phyloP scores from a whole-genome alignment of 2,888 invertebrate genomes.

The Eupithecia dodoneata region DNA sequence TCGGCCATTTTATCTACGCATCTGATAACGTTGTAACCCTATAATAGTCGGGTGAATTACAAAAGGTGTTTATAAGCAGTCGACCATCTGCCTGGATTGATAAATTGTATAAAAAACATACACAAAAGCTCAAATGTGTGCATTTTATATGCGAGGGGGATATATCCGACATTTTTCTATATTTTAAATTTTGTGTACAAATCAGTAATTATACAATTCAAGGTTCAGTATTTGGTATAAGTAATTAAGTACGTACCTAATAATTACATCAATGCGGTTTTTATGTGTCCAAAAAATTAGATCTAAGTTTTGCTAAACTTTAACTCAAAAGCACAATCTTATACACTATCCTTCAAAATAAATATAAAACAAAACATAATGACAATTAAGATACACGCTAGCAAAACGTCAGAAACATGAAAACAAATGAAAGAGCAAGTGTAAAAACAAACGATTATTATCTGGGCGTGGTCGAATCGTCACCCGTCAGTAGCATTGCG shows the following conservation, averaged over 20 bases:
- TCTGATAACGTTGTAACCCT: constrained; percentile 79
- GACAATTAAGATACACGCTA: constrained; percentile 3
- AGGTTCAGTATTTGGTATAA: not conserved
- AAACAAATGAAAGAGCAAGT: constrained; percentile 48
- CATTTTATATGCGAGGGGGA: constrained; percentile 50
- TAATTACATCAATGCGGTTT: not conserved
- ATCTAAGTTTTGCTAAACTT: not conserved
- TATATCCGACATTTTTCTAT: constrained; percentile 44
- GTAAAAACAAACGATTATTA: constrained; percentile 71
- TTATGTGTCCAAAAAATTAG: not conserved
- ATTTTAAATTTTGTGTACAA: not conserved
- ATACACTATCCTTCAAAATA: not conserved
- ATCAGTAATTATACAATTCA: not conserved
- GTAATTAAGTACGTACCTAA: not conserved
- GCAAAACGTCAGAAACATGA: constrained; percentile 23
- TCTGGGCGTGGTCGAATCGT: constrained; percentile 72
- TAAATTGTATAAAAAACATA: constrained; percentile 80
- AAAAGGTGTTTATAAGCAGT: constrained; percentile 77
- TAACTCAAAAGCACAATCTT: not conserved
- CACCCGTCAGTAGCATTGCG: constrained; percentile 66
- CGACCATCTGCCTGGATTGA: constrained; percentile 80
- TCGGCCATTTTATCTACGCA: constrained; percentile 69
- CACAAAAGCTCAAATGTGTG: constrained; percentile 61
- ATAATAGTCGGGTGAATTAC: constrained; percentile 74
- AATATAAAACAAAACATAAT: constrained; percentile 10